Percentiles rank a stretch among this genome's conserved stretches.
Evolutionary conservation across 2,797 vertebrate species (phyloP).

Genomic region (Arnoldichthys spilopterus): DNA sequence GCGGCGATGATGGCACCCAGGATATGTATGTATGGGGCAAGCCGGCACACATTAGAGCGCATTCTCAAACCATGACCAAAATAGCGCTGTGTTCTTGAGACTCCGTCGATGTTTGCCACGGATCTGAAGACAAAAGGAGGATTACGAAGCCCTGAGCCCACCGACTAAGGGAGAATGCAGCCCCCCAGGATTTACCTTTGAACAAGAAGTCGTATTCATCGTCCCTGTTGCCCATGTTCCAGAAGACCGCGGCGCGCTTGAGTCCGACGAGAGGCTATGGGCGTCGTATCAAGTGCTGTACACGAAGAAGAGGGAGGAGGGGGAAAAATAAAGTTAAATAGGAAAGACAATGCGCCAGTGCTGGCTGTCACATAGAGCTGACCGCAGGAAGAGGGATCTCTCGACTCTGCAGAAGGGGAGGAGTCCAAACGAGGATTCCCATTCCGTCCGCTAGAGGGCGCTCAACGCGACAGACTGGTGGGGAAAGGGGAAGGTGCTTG

Average conservation of each 20-base stretch:
- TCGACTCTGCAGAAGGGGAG: slow-evolving; percentile 80
- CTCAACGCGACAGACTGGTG: neutral
- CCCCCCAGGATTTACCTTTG: slow-evolving; percentile 76
- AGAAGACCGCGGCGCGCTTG: slow-evolving; percentile 71
- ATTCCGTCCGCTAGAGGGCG: slow-evolving; percentile 61
- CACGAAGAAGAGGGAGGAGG: neutral
- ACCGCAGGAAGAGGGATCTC: slow-evolving; percentile 74
- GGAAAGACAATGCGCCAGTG: slow-evolving; percentile 76
- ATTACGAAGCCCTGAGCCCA: slow-evolving; percentile 27
- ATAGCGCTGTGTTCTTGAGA: neutral
- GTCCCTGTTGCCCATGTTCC: slow-evolving; percentile 85
- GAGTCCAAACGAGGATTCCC: slow-evolving; percentile 66
- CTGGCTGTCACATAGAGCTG: slow-evolving; percentile 77
- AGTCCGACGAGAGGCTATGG: slow-evolving; percentile 29
- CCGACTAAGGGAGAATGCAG: slow-evolving; percentile 38
- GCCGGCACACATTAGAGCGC: neutral
- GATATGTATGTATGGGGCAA: neutral
- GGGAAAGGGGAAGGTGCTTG: neutral
- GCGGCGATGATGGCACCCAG: slow-evolving; percentile 15
- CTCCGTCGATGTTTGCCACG: neutral
- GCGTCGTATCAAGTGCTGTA: slow-evolving; percentile 20
- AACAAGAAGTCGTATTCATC: slow-evolving; percentile 88
- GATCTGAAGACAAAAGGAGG: slow-evolving; percentile 38
- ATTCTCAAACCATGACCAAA: too few relatives aligned
- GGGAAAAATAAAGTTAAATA: slow-evolving; percentile 53